These are phyloP conservation scores for Leptogaster cylindrica DNA, from an alignment of 2,888 invertebrate species.

Conservation along the genomic window DNA sequence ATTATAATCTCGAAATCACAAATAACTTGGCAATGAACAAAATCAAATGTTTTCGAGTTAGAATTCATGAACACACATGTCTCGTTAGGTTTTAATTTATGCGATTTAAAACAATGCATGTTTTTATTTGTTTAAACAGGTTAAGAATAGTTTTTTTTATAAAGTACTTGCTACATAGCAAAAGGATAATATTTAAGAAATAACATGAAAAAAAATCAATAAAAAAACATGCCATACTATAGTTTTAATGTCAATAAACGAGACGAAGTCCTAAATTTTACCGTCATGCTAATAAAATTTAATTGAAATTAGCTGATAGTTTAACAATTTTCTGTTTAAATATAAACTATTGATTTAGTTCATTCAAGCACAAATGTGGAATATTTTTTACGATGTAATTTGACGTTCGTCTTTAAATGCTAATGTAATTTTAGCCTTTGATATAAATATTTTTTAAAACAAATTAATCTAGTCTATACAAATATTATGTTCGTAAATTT, in stretches of 20 bases:
- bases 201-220: constrained; percentile 25
- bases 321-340: constrained; percentile 10
- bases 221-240: constrained; percentile 37
- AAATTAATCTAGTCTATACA: constrained; percentile 47
- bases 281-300: too few relatives aligned
- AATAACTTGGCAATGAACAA: too few relatives aligned
- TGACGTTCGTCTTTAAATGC: constrained; percentile 32
- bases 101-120: too few relatives aligned
- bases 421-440: constrained; percentile 45
- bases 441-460: constrained; percentile 45
- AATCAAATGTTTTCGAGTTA: too few relatives aligned
- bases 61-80: too few relatives aligned
- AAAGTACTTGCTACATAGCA: constrained; percentile 16
- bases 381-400: constrained; percentile 20
- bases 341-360: constrained; percentile 16
- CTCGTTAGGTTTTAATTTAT: too few relatives aligned
- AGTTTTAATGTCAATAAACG: constrained; percentile 27
- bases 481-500: constrained; percentile 42
- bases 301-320: constrained; percentile 2
- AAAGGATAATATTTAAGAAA: constrained; percentile 24
- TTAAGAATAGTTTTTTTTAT: constrained; percentile 1
- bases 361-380: constrained; percentile 27
- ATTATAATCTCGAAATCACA: too few relatives aligned
- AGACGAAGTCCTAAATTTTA: constrained; percentile 39
- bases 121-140: too few relatives aligned